Percentiles rank a stretch among this genome's conserved stretches.
Conservation (phyloP, 2,888 invertebrate genomes). For the Drosophila buzzatii region DNA sequence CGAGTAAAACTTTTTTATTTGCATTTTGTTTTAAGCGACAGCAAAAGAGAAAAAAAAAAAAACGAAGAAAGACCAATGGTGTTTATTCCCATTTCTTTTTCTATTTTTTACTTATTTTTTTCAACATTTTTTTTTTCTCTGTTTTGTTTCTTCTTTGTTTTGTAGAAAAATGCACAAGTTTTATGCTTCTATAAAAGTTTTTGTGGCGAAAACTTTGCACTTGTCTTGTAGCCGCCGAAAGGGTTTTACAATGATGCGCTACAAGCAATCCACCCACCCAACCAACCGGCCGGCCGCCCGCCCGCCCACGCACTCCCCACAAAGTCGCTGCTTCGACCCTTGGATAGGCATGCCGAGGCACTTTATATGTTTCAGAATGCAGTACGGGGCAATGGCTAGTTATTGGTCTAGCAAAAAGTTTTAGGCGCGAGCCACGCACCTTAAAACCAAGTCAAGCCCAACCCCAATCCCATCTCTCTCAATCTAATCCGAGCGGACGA, state of each 20-base stretch:
- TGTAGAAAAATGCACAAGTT: constrained; percentile 78
- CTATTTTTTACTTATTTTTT: constrained; percentile 6
- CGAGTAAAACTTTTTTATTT: constrained; percentile 69
- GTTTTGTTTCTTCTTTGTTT: constrained; percentile 70
- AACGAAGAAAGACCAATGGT: constrained; percentile 62
- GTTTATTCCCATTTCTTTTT: constrained; percentile 44
- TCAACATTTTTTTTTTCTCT: constrained; percentile 13
- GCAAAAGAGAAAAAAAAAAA: constrained; percentile 3
- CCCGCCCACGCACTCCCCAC: neutral
- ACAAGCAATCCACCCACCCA: constrained; percentile 30
- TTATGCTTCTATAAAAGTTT: constrained; percentile 76
- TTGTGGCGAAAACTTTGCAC: constrained; percentile 76
- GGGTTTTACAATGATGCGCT: constrained; percentile 81
- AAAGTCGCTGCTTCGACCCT: constrained; percentile 8
- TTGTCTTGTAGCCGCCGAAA: constrained; percentile 79
- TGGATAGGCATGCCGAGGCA: constrained; percentile 59
- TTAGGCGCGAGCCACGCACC: constrained; percentile 30
- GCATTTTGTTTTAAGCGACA: constrained; percentile 75
- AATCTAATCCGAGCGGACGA: constrained; percentile 2
- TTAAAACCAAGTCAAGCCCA: neutral
- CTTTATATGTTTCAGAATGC: constrained; percentile 49
- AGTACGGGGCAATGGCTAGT: constrained; percentile 50
- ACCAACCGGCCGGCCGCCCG: no score
- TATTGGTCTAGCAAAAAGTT: constrained; percentile 52
- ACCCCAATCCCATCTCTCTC: neutral